phyloP scores from a whole-genome alignment of 2,797 vertebrate genomes.

The Anguilla anguilla region DNA sequence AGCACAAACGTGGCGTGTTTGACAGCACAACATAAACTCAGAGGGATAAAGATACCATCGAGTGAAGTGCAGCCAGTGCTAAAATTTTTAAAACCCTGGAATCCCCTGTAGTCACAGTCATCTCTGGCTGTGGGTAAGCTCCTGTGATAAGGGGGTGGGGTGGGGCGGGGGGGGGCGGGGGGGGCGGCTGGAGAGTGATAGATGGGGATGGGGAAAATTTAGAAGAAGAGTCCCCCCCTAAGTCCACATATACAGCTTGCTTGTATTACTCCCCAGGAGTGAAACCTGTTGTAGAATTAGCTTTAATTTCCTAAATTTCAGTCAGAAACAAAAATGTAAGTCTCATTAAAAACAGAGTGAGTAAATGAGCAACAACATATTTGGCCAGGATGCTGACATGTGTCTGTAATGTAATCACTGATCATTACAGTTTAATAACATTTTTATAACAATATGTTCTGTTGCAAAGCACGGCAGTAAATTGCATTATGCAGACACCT shows the following conservation, averaged over 20 bases:
- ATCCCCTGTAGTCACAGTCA: background rate
- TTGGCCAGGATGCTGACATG: background rate
- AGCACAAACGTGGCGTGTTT: background rate
- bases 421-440: background rate
- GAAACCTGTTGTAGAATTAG: background rate
- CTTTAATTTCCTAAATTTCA: background rate
- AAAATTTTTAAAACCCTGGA: background rate
- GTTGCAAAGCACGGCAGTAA: background rate
- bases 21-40: background rate
- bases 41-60: conserved; percentile 2
- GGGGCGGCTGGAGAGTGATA: no score
- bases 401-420: background rate
- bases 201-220: background rate
- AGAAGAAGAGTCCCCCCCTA: background rate
- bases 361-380: background rate
- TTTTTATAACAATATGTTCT: background rate
- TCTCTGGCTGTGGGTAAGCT: background rate
- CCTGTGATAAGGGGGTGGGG: background rate
- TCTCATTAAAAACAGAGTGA: background rate
- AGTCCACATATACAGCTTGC: background rate
- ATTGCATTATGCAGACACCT: background rate
- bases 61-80: background rate
- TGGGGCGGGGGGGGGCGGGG: no score
- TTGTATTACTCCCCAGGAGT: background rate
- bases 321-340: background rate